A percentile compares a stretch with the other conserved stretches of the same genome.
These are phyloP conservation scores for Apis dorsata DNA, from an alignment of 1,140 invertebrate species.

Conservation along the genomic window DNA sequence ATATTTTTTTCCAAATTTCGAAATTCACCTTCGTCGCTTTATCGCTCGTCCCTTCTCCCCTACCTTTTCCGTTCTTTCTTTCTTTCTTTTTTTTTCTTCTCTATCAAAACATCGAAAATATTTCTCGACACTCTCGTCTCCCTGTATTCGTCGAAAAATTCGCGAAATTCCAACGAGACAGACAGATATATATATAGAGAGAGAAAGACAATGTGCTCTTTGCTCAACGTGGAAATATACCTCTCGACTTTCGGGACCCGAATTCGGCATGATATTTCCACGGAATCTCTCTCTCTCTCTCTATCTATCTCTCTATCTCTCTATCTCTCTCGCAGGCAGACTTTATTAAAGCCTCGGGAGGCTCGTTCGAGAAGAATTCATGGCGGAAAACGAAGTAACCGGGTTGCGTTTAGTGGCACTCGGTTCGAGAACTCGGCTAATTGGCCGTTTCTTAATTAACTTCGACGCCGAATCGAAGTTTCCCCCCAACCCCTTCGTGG, in stretches of 20 bases:
- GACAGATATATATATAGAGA: no score
- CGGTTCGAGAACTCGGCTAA: background rate
- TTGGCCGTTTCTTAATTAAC: slow-evolving; percentile 5
- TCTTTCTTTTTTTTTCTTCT: background rate
- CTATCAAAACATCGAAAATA: background rate
- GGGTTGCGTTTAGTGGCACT: background rate
- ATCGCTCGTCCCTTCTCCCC: background rate
- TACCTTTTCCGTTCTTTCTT: background rate
- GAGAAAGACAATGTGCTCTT: no score
- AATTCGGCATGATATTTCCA: no score
- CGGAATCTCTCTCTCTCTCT: no score
- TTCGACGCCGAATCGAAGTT: background rate
- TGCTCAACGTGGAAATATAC: no score
- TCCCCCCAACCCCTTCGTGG: no score
- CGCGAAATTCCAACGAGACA: no score
- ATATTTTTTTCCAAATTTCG: background rate
- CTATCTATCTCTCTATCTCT: no score
- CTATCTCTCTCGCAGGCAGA: no score
- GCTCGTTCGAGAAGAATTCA: background rate
- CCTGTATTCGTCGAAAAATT: no score
- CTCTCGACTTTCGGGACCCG: no score
- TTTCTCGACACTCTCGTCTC: background rate
- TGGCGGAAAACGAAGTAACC: background rate
- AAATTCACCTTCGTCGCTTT: background rate
- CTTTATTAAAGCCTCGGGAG: no score